A percentile compares a stretch with the other conserved stretches of the same genome.
phyloP scores from a whole-genome alignment of 2,797 vertebrate species.

The Cryptoprocta ferox region DNA sequence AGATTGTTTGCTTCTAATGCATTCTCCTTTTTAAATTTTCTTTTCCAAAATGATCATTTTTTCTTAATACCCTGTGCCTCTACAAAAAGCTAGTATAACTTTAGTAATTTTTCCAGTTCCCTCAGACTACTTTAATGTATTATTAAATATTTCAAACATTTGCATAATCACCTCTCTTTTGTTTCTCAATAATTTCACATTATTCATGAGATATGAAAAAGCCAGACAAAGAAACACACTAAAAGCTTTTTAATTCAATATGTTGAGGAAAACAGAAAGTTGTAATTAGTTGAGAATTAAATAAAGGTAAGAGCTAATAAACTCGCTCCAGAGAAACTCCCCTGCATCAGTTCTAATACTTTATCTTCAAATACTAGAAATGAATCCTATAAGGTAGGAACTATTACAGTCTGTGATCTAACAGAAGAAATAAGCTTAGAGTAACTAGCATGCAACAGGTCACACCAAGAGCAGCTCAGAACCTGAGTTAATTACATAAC shows the following conservation, averaged over 20 bases:
- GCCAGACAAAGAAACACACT: slow-evolving; percentile 39
- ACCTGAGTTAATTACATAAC: not conserved
- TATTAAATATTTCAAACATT: slow-evolving; percentile 64
- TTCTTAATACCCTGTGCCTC: not conserved
- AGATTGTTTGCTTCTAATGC: slow-evolving; percentile 19
- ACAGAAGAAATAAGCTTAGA: not conserved
- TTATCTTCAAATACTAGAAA: not conserved
- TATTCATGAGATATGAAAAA: slow-evolving; percentile 62
- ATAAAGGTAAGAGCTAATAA: slow-evolving; percentile 36
- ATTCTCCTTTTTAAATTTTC: slow-evolving; percentile 43
- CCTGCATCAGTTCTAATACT: not conserved
- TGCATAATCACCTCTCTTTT: slow-evolving; percentile 69
- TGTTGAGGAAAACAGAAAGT: slow-evolving; percentile 51
- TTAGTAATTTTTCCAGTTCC: slow-evolving; percentile 41
- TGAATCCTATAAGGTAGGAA: not conserved
- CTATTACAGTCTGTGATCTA: not conserved
- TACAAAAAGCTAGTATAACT: slow-evolving; percentile 28
- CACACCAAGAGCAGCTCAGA: not conserved
- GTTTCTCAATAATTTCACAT: slow-evolving; percentile 59
- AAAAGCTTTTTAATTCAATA: slow-evolving; percentile 61
- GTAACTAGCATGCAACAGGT: not conserved
- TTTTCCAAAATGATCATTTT: slow-evolving; percentile 53
- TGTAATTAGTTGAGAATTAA: slow-evolving; percentile 57
- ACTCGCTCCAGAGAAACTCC: not conserved
- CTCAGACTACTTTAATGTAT: slow-evolving; percentile 33